Evolutionary conservation across 1,140 invertebrate genomes (phyloP).

Genomic region (Drosophila sechellia): DNA sequence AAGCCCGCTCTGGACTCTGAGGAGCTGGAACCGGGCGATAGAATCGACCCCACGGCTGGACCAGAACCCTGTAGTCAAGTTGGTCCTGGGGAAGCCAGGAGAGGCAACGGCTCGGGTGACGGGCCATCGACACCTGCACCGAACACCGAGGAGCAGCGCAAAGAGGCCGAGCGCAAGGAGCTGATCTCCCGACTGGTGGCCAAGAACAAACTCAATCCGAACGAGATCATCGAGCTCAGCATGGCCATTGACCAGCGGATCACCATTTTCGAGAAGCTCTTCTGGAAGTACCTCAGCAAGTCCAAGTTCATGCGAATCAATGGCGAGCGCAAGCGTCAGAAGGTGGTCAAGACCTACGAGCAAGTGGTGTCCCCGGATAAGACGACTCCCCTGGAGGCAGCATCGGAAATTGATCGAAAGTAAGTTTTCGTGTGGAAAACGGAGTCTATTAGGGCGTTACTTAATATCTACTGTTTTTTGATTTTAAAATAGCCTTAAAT

Average conservation of each 20-base stretch:
- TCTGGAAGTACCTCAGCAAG: slow-evolving; percentile 78
- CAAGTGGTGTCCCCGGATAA: slow-evolving; percentile 24
- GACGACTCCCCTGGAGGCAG: not conserved
- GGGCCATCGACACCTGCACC: not conserved
- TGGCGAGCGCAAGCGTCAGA: slow-evolving; percentile 37
- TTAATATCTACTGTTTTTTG: too few relatives aligned
- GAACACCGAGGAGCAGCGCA: slow-evolving; percentile 10
- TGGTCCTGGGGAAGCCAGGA: slow-evolving; percentile 7
- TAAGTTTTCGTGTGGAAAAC: slow-evolving; percentile 2
- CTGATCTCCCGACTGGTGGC: slow-evolving; percentile 35
- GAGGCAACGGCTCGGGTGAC: slow-evolving; percentile 3
- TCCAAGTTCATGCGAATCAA: slow-evolving; percentile 72
- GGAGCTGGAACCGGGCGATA: not conserved
- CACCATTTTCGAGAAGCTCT: slow-evolving; percentile 81
- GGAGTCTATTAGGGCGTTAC: too few relatives aligned
- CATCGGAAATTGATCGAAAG: slow-evolving; percentile 49
- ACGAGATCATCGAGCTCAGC: slow-evolving; percentile 66
- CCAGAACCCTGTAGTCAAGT: slow-evolving; percentile 22
- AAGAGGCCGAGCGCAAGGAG: slow-evolving; percentile 41
- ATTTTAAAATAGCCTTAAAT: too few relatives aligned
- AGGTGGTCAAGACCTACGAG: slow-evolving; percentile 53
- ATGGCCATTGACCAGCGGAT: slow-evolving; percentile 72
- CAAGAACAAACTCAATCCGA: slow-evolving; percentile 56
- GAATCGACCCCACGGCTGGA: slow-evolving; percentile 23
- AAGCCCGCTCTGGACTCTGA: slow-evolving; percentile 11